These are phyloP conservation scores for Stenoptilia bipunctidactyla DNA, from an alignment of 2,888 invertebrate species.

Conservation along the genomic window DNA sequence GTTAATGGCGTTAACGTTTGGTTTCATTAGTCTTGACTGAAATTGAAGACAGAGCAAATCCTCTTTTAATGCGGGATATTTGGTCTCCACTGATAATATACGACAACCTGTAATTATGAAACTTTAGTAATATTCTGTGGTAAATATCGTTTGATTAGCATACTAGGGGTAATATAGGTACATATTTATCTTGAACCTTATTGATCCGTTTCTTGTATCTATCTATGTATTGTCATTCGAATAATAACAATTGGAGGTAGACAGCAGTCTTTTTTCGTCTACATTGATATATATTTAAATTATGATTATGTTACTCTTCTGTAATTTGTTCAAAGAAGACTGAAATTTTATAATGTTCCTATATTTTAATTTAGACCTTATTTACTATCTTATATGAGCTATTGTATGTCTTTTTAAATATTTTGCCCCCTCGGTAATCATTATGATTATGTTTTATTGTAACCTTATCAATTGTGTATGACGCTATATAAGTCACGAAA, in stretches of 20 bases:
- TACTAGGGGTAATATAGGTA: neutral
- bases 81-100: too few species aligned
- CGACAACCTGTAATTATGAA: too few species aligned
- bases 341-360: slow-evolving; percentile 68
- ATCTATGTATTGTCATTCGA: neutral
- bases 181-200: neutral
- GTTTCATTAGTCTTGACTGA: too few species aligned
- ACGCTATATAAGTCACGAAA: slow-evolving; percentile 67
- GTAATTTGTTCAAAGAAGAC: slow-evolving; percentile 62
- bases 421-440: slow-evolving; percentile 53
- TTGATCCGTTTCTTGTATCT: neutral
- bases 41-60: too few species aligned
- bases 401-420: slow-evolving; percentile 51
- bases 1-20: too few species aligned
- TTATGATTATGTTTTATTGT: slow-evolving; percentile 57
- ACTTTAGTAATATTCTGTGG: too few species aligned
- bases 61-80: too few species aligned
- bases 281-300: slow-evolving; percentile 21
- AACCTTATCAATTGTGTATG: slow-evolving; percentile 65
- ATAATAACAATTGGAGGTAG: slow-evolving; percentile 25
- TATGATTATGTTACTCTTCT: slow-evolving; percentile 44
- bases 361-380: slow-evolving; percentile 67
- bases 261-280: slow-evolving; percentile 47
- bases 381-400: slow-evolving; percentile 46
- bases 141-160: neutral